Evolutionary conservation across 2,797 vertebrate genomes (phyloP), one percentile per base, ranked within the genome.

Genomic region (Lepus oiostolus): DNA sequence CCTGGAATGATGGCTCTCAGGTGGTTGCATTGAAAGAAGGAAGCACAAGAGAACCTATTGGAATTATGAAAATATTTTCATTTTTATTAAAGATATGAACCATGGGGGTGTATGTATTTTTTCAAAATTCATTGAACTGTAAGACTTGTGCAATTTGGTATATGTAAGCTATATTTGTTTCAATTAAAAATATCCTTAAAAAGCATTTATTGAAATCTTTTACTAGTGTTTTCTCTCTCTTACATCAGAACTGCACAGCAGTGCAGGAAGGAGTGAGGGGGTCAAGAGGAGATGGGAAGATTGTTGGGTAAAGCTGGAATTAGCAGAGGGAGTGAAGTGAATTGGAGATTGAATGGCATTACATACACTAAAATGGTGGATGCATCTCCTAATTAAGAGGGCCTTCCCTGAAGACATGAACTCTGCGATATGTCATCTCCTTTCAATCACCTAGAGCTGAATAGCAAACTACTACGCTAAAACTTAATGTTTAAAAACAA

Each of bases 231-330:
- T 92, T 93, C 60, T 70, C 30, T 80, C 26, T 52, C n/a, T 84
- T 54, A 82, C 42, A 26, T 81, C 50, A 62, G 52, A 63, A 68
- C 5, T 52, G 22, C 19, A 7, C 65, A 68, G 63, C 68, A 70
- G 77, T 58, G 54, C 2, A 58, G 32, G 7, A 7, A 75, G 50
- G 68, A 28, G 14, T 13, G 10, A 8, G 6, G 32, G 19, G 2
- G 1, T 22, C 4, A 1, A 54, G 52, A 71, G 28, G 32, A 52
- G 32, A 63, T 14, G 71, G 52, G 54, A 79, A 85, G 42, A 35
- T 80, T n/a, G 50, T 75, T 81, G 67, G 62, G 70, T 91, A 72
- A 95, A 79, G 60, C 60, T 71, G 54, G 74, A 89, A 54, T 87
- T 67, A 71, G 52, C 86, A 84, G 91, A 89, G 58, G 19, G 42